Conservation (phyloP, 2,888 invertebrate species). For the Agriotes lineatus region DNA sequence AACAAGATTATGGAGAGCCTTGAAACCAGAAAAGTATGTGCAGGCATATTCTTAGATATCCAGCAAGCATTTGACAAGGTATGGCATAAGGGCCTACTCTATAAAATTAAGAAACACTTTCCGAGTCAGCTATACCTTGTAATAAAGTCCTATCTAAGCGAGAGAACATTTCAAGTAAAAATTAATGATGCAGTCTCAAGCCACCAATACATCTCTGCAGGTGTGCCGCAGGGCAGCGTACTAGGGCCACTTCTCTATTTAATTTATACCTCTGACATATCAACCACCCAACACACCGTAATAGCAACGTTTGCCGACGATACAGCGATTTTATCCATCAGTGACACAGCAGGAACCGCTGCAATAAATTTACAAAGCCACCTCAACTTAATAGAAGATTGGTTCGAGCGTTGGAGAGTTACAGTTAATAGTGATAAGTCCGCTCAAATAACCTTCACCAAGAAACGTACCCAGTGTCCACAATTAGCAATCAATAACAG, state of each 20-base stretch:
- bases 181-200: background rate
- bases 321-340: constrained; percentile 19
- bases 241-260: background rate
- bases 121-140: constrained; percentile 25
- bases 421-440: no score
- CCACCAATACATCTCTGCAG: background rate
- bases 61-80: constrained; percentile 35
- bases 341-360: background rate
- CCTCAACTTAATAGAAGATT: constrained; percentile 20
- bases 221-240: background rate
- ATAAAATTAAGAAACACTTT: constrained; percentile 29
- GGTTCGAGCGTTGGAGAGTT: constrained; percentile 43
- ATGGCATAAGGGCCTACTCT: constrained; percentile 22
- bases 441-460: no score
- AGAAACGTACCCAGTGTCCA: background rate
- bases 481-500: background rate
- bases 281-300: background rate
- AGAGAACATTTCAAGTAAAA: constrained; percentile 34
- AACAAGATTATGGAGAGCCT: constrained; percentile 25
- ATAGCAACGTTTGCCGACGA: constrained; percentile 30
- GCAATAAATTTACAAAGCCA: constrained; percentile 10
- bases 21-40: constrained; percentile 28
- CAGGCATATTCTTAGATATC: constrained; percentile 33
- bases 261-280: background rate
- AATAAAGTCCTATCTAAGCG: constrained; percentile 28